Conservation (phyloP, 2,888 invertebrate genomes). For the Arenicola marina region DNA sequence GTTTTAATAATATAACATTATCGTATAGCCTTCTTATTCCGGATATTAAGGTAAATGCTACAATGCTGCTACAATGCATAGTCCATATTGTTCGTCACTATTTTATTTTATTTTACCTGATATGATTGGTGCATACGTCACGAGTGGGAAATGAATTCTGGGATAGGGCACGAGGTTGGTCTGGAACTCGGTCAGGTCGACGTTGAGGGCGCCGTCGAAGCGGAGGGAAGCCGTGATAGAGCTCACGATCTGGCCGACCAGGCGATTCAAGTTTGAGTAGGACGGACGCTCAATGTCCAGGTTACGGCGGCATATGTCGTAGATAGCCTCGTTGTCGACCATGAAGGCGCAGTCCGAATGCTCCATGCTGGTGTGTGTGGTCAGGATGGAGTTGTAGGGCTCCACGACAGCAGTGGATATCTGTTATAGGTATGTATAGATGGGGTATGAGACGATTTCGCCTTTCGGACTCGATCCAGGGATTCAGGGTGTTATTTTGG, state of each 20-base stretch:
- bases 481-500: too few species aligned
- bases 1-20: too few species aligned
- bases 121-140: slow-evolving; percentile 87
- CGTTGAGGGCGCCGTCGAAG: slow-evolving; percentile 65
- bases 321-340: too few species aligned
- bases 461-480: too few species aligned
- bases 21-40: too few species aligned
- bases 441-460: too few species aligned
- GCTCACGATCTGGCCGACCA: slow-evolving; percentile 83
- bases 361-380: slow-evolving; percentile 90
- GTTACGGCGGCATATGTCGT: too few species aligned
- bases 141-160: slow-evolving; percentile 84
- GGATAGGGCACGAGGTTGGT: slow-evolving; percentile 77
- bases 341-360: slow-evolving; percentile 85
- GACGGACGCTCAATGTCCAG: slow-evolving; percentile 83
- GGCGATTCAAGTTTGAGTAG: slow-evolving; percentile 87
- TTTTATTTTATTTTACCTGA: slow-evolving; percentile 66
- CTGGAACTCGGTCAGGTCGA: too few species aligned
- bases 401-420: slow-evolving; percentile 39
- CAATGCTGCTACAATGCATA: too few species aligned
- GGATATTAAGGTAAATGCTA: too few species aligned
- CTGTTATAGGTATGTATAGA: too few species aligned
- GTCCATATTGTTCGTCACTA: too few species aligned
- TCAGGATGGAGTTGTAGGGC: slow-evolving; percentile 71
- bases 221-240: slow-evolving; percentile 62